Percentiles rank a stretch among this genome's conserved stretches.
Evolutionary conservation across 1,140 invertebrate genomes (phyloP).

Genomic region (Drosophila sp.): DNA sequence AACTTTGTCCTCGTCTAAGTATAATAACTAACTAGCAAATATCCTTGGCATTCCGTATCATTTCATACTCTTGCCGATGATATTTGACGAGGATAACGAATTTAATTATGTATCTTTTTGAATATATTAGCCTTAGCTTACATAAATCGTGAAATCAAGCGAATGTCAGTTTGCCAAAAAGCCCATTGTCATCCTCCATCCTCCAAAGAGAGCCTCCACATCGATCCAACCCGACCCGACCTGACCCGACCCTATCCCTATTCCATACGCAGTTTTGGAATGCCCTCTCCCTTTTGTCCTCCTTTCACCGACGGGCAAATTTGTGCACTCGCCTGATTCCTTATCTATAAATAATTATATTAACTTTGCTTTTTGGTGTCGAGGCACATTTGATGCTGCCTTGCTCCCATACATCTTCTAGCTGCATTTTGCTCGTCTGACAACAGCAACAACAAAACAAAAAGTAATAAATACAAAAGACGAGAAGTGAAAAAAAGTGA

Average conservation of each 20-base stretch:
- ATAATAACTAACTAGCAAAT: no score
- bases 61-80: no score
- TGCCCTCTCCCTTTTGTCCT: no score
- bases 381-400: conserved; percentile 35
- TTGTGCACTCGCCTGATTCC: conserved; percentile 78
- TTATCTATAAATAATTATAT: conserved; percentile 80
- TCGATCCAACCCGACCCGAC: not conserved
- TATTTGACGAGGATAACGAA: not conserved
- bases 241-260: not conserved
- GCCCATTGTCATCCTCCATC: no score
- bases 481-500: not conserved
- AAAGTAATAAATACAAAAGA: not conserved
- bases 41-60: no score
- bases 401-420: conserved; percentile 28
- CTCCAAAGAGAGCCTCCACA: not conserved
- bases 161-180: not conserved
- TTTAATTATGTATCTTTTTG: not conserved
- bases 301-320: conserved; percentile 35
- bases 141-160: conserved; percentile 1
- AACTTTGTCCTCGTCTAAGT: no score
- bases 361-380: conserved; percentile 74
- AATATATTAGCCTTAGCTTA: not conserved
- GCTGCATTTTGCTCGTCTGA: conserved; percentile 30
- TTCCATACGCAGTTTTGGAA: conserved; percentile 4
- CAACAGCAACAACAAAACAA: not conserved